Evolutionary conservation across 2,113 vertebrate species (phyloP).

Genomic region (Hystrix brachyura): DNA sequence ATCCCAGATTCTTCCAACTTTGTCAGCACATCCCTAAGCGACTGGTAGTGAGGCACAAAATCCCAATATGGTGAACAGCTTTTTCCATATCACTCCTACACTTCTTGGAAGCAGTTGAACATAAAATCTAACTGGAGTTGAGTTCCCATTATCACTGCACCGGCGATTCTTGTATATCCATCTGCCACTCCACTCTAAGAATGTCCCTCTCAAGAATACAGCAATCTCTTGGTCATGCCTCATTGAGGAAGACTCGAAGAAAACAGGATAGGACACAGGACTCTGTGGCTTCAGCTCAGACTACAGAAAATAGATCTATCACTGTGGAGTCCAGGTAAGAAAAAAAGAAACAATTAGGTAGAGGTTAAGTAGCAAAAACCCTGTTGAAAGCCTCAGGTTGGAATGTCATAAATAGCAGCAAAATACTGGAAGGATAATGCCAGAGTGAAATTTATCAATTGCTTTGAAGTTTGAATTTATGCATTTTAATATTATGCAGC

Average conservation of each 20-base stretch:
- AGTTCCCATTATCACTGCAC: constrained; percentile 66
- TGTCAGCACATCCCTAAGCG: constrained; percentile 8
- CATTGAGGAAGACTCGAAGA: constrained; percentile 54
- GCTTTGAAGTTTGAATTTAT: constrained; percentile 65
- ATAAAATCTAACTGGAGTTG: constrained; percentile 67
- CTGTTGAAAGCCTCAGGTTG: constrained; percentile 25
- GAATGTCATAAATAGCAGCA: constrained; percentile 49
- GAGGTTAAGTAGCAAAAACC: constrained; percentile 48
- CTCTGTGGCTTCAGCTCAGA: constrained; percentile 45
- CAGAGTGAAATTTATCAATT: constrained; percentile 55
- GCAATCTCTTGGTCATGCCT: constrained; percentile 61
- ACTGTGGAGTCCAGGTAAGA: not conserved
- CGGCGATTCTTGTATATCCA: constrained; percentile 57
- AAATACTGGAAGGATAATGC: constrained; percentile 58
- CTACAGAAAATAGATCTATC: constrained; percentile 49
- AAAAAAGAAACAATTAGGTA: constrained; percentile 57
- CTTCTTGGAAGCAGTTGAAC: constrained; percentile 60
- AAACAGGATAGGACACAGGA: constrained; percentile 41
- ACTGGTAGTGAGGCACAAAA: constrained; percentile 41
- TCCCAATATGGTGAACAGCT: constrained; percentile 36
- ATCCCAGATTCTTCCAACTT: not conserved
- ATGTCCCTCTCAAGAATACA: constrained; percentile 65
- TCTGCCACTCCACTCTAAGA: constrained; percentile 70
- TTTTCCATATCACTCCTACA: constrained; percentile 56
- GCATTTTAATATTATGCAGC: constrained; percentile 61